These are phyloP conservation scores for Triops cancriformis DNA, from an alignment of 1,140 invertebrate genomes.

Conservation along the genomic window DNA sequence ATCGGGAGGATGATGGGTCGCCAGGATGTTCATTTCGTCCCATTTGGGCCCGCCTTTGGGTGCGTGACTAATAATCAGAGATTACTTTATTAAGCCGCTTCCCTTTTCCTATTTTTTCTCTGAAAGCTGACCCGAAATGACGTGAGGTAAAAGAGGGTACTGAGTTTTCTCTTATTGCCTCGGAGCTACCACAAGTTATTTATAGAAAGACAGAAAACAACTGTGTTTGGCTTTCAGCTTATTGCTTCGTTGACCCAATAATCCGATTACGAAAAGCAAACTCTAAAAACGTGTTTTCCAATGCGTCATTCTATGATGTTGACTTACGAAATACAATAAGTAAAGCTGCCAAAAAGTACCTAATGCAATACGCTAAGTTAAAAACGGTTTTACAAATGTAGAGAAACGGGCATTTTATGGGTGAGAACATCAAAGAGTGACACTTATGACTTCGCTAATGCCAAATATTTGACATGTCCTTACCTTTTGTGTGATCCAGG, in stretches of 20 bases:
- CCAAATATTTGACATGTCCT: background rate
- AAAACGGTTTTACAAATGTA: no score
- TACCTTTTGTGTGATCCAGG: slow-evolving; percentile 37
- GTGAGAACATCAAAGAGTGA: no score
- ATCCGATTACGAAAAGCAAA: background rate
- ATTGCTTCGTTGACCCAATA: background rate
- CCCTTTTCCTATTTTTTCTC: background rate
- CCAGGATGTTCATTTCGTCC: slow-evolving; percentile 99
- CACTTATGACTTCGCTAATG: background rate
- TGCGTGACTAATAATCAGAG: background rate
- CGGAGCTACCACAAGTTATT: background rate
- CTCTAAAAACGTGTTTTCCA: background rate
- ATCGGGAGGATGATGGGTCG: slow-evolving; percentile 91
- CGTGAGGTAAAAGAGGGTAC: slow-evolving; percentile 20
- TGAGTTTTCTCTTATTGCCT: no score
- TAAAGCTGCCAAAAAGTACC: no score
- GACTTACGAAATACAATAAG: background rate
- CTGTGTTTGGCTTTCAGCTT: background rate
- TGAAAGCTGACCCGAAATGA: slow-evolving; percentile 9
- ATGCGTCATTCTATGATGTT: background rate
- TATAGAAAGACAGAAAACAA: background rate
- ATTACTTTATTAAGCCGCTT: background rate
- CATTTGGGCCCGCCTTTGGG: slow-evolving; percentile 64
- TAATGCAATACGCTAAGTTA: no score
- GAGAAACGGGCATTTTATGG: no score